Percentiles rank a stretch among this genome's conserved stretches.
phyloP scores from a whole-genome alignment of 2,888 invertebrate genomes.

The Eristalis tenax region DNA sequence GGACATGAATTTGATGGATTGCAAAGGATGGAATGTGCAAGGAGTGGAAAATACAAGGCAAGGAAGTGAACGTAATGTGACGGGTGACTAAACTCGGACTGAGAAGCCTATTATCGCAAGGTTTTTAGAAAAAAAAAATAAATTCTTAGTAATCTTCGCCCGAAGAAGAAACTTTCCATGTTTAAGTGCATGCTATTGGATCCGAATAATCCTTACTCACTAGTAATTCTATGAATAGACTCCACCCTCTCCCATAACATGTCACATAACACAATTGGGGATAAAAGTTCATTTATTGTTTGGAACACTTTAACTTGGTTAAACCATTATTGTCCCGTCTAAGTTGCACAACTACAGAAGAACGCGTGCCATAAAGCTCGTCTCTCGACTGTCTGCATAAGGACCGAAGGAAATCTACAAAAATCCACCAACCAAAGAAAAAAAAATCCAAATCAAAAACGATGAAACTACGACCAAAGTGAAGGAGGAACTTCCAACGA shows the following conservation, averaged over 20 bases:
- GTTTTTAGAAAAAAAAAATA: no score
- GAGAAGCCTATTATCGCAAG: no score
- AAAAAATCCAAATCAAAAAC: conserved; percentile 6
- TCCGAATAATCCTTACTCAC: not conserved
- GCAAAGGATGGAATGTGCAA: no score
- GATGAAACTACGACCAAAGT: conserved; percentile 55
- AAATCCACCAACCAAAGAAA: not conserved
- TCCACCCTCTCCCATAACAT: not conserved
- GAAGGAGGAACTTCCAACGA: conserved; percentile 54
- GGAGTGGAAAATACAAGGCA: no score
- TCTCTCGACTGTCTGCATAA: conserved; percentile 48
- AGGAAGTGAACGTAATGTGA: no score
- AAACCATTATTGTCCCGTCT: not conserved
- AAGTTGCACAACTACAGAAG: conserved; percentile 12
- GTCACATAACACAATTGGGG: conserved; percentile 1
- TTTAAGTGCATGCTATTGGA: not conserved
- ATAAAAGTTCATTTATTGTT: not conserved
- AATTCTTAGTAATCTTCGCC: no score
- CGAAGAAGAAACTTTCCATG: no score
- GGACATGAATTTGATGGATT: no score
- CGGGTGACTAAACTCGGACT: no score
- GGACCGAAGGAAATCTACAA: conserved; percentile 1
- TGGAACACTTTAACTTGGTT: conserved; percentile 2
- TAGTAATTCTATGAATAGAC: not conserved
- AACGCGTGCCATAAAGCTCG: conserved; percentile 63